Evolutionary conservation across 2,888 invertebrate genomes (phyloP).

Genomic region (Ceramica pisi): DNA sequence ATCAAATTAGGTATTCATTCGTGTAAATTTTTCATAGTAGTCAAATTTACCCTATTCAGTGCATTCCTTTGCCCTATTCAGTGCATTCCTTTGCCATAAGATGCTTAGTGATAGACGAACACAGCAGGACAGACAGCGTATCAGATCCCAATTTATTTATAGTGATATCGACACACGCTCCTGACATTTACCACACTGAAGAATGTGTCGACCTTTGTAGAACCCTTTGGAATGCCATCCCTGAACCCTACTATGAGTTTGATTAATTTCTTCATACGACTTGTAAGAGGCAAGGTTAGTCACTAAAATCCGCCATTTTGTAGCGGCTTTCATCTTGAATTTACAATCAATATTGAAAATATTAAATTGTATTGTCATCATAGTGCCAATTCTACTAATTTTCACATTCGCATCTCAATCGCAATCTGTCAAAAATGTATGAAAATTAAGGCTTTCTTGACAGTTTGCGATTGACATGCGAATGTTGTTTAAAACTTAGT

Average conservation of each 20-base stretch:
- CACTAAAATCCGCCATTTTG: no score
- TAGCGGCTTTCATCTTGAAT: no score
- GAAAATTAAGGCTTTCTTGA: no score
- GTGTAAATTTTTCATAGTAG: no score
- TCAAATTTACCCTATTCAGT: not conserved
- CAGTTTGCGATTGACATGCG: no score
- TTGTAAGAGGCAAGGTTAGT: not conserved
- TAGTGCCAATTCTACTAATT: no score
- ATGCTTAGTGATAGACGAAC: constrained; percentile 27
- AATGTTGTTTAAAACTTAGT: no score
- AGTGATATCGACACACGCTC: constrained; percentile 59
- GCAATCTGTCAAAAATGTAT: no score
- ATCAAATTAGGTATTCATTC: no score
- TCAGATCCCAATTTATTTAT: constrained; percentile 59
- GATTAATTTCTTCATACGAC: constrained; percentile 8
- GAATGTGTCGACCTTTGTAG: constrained; percentile 63
- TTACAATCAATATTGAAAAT: no score
- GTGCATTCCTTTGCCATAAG: constrained; percentile 16
- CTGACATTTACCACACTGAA: constrained; percentile 65
- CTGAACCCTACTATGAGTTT: constrained; percentile 28
- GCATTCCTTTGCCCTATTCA: not conserved
- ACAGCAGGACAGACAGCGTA: constrained; percentile 38
- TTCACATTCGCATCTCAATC: no score
- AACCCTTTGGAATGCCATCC: constrained; percentile 59
- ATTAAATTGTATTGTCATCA: no score